Evolutionary conservation across 2,888 invertebrate genomes (phyloP), one percentile per base, ranked within the genome.

Genomic region (Himalopsyche kuldschensis): DNA sequence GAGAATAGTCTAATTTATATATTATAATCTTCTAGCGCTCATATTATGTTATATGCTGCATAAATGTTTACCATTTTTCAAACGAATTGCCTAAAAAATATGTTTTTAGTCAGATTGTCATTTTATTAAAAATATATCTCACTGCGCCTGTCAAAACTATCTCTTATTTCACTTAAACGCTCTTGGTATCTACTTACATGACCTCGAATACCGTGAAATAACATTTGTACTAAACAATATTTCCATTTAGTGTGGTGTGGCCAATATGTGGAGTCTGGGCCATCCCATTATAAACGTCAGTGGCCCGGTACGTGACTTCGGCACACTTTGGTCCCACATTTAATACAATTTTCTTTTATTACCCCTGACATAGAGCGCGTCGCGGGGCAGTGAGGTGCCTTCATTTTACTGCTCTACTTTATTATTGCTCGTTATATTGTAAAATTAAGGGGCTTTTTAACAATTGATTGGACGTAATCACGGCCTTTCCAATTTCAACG

Each of bases 321-420:
- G 75, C 27, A 27, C 75, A 27, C 31, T 31, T 31, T n/a, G 31
- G n/a, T 15, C 17, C 75, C 31, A 35, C 77, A 35, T 77, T 35
- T 77, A 31, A 77, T 41, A 77, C 77, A 77, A 35, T 77, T 77
- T 77, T 35, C 77, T 77, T 77, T 77, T 77, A 77, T 76, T 77
- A 77, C 35, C 35, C 35, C 35, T 32, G 35, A 31, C 55, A 55
- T 15, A 24, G 55, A 55, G 24, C 55, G 55, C 20, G 55, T 55
- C 55, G 55, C 55, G 20, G n/a, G 24, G 55, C n/a, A 24, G 55
- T 10, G 55, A 55, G n/a, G 55, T 55, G 55, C 55, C 55, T 24
- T 55, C 55, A 24, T 24, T 55, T 55, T 55, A 55, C 55, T 20
- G 55, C 55, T 4, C 32, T 41, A 77, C 77, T 77, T 77, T 32